Evolutionary conservation across 2,113 vertebrate species (phyloP).

Genomic region (Oreocharis arfaki): DNA sequence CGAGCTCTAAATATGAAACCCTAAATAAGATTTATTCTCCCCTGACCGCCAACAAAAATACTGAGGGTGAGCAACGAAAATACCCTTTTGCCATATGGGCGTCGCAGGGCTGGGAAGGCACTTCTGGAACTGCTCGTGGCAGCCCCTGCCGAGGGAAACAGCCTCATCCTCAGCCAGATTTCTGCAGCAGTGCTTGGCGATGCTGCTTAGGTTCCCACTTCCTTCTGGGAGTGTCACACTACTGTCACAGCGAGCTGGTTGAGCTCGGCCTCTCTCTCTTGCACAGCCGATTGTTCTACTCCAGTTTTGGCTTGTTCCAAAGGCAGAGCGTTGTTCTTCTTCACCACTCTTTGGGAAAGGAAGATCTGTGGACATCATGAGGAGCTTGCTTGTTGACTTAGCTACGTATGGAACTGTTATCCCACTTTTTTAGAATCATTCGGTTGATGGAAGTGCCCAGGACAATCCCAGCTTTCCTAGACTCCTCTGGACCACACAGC

Average conservation of each 20-base stretch:
- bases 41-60: neutral
- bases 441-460: neutral
- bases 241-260: neutral
- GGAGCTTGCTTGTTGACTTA: neutral
- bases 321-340: neutral
- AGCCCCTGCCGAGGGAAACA: neutral
- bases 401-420: fast-evolving
- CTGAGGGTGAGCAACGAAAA: neutral
- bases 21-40: neutral
- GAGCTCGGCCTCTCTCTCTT: too few relatives aligned
- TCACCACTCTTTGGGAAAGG: neutral
- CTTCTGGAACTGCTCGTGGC: neutral
- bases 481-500: fast-evolving
- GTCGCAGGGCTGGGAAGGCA: neutral
- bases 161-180: neutral
- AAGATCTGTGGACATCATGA: neutral
- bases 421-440: neutral
- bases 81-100: neutral
- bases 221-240: neutral
- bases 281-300: neutral
- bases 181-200: neutral
- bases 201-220: neutral
- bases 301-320: neutral
- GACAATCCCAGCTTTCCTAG: neutral
- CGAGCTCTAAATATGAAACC: neutral